These are phyloP conservation scores for Hirtodrosophila duncani DNA, from an alignment of 2,888 invertebrate genomes.

Conservation along the genomic window DNA sequence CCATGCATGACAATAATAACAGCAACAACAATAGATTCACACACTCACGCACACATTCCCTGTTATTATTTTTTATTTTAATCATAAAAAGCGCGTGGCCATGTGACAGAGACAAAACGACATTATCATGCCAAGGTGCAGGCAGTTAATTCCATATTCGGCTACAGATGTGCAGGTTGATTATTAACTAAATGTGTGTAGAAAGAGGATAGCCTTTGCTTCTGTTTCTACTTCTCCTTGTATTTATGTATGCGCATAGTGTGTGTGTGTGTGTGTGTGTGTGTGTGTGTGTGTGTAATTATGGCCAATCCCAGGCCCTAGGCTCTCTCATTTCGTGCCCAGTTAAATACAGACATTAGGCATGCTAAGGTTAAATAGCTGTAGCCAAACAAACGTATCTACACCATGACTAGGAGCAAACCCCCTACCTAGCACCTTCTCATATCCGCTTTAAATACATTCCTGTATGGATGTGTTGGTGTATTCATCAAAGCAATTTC, in stretches of 20 bases:
- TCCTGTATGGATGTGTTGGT: slow-evolving; percentile 11
- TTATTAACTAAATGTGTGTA: slow-evolving; percentile 50
- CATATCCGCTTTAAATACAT: background rate
- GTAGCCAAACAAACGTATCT: slow-evolving; percentile 41
- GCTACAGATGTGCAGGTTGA: slow-evolving; percentile 57
- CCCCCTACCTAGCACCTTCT: background rate
- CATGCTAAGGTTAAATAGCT: slow-evolving; percentile 67
- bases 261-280: background rate
- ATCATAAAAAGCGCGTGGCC: slow-evolving; percentile 59
- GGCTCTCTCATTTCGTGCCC: slow-evolving; percentile 40
- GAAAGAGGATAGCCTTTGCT: background rate
- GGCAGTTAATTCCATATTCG: background rate
- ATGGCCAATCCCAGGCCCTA: slow-evolving; percentile 38
- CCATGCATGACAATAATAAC: background rate
- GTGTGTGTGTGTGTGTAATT: slow-evolving; percentile 56
- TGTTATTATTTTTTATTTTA: slow-evolving; percentile 52
- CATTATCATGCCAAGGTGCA: slow-evolving; percentile 35
- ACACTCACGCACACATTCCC: slow-evolving; percentile 16
- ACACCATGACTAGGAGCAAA: slow-evolving; percentile 13
- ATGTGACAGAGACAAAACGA: slow-evolving; percentile 40
- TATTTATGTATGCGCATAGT: slow-evolving; percentile 34
- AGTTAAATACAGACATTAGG: slow-evolving; percentile 66
- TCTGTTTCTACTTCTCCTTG: background rate
- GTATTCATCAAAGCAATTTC: slow-evolving; percentile 55
- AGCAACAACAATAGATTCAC: too few species aligned